These are phyloP conservation scores for Diachrysia chrysitis DNA, from an alignment of 2,888 invertebrate species.

Conservation along the genomic window DNA sequence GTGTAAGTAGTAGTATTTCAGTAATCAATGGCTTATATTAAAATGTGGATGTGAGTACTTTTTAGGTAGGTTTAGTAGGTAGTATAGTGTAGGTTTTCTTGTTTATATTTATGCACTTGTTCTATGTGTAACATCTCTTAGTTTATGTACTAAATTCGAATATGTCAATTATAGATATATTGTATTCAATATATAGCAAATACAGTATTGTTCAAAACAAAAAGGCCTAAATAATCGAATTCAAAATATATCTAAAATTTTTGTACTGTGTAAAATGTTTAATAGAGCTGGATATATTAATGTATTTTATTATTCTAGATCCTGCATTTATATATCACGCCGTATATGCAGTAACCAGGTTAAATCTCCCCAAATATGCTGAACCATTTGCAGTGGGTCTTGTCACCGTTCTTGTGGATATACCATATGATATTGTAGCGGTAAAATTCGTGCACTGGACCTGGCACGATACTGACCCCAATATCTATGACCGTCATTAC, in stretches of 20 bases:
- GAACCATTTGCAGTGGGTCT: conserved; percentile 92
- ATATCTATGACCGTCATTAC: conserved; percentile 92
- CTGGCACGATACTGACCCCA: conserved; percentile 94
- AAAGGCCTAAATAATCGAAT: too few species aligned
- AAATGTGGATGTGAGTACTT: not conserved
- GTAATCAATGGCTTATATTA: too few species aligned
- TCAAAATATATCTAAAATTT: too few species aligned
- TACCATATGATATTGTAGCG: conserved; percentile 94
- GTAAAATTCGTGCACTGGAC: conserved; percentile 95
- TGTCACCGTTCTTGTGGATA: conserved; percentile 92
- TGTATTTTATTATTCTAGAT: conserved; percentile 74
- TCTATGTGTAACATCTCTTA: not conserved
- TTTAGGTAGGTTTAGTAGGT: too few species aligned
- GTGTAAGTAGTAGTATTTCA: conserved; percentile 87
- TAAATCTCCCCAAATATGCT: conserved; percentile 88
- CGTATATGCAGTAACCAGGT: conserved; percentile 87
- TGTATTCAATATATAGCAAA: too few species aligned
- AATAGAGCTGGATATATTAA: not conserved
- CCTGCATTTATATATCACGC: conserved; percentile 90
- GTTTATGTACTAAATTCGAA: too few species aligned
- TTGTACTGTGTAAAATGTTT: too few species aligned
- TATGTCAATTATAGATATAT: too few species aligned
- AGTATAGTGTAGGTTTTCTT: too few species aligned
- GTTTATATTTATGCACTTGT: not conserved
- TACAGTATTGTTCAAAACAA: too few species aligned